Percentiles rank a stretch among this genome's conserved stretches.
phyloP scores from a whole-genome alignment of 2,888 invertebrate species.

The Elaeidobius kamerunicus region DNA sequence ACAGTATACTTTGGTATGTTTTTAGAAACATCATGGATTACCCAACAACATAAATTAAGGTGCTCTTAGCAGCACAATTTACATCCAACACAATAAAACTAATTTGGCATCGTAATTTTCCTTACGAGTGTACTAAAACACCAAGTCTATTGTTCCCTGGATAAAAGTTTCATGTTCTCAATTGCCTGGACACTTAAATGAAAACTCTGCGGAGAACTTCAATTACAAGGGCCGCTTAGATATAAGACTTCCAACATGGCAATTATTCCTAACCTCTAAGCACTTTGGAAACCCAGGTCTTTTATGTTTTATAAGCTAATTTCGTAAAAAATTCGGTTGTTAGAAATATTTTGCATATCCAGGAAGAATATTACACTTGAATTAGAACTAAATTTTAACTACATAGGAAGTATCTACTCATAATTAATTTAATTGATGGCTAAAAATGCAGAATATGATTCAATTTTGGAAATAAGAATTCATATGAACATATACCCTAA shows the following conservation, averaged over 20 bases:
- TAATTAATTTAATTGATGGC: too few species aligned
- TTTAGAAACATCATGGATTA: too few species aligned
- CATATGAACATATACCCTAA: not conserved
- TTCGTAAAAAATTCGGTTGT: too few species aligned
- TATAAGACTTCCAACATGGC: constrained; percentile 4
- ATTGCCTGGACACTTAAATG: constrained; percentile 26
- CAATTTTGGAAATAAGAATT: too few species aligned
- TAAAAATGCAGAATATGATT: too few species aligned
- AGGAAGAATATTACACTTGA: too few species aligned
- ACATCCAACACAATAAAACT: constrained; percentile 7
- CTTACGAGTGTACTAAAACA: constrained; percentile 14
- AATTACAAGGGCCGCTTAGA: constrained; percentile 12
- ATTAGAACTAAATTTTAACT: too few species aligned
- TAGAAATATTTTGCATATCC: too few species aligned
- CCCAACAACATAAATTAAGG: not conserved
- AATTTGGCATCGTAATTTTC: constrained; percentile 16
- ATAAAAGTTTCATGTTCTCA: constrained; percentile 24
- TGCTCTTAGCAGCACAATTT: constrained; percentile 1
- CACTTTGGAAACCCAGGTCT: not conserved
- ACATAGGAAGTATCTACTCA: too few species aligned
- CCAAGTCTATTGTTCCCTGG: constrained; percentile 22
- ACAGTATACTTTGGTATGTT: too few species aligned
- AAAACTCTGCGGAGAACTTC: constrained; percentile 16
- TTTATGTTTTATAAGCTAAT: too few species aligned
- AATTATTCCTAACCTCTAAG: not conserved